Conservation (phyloP, 2,797 vertebrate species). For the Amazona ochrocephala region DNA sequence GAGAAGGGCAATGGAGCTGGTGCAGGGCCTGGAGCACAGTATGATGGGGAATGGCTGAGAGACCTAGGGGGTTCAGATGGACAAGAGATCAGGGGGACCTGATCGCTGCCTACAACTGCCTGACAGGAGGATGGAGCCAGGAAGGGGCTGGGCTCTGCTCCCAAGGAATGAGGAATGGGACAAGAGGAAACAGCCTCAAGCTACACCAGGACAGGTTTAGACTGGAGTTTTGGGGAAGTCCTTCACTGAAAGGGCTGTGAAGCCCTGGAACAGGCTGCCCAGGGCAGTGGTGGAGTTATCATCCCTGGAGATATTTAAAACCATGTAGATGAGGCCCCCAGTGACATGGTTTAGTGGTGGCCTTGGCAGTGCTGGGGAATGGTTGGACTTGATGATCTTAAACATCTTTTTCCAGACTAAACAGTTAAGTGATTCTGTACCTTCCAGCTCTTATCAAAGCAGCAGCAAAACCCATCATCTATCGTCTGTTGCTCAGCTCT, state of each 20-base stretch:
- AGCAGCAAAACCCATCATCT: not conserved
- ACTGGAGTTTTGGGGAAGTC: not conserved
- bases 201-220: not conserved
- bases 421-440: not conserved
- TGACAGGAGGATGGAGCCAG: not conserved
- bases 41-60: not conserved
- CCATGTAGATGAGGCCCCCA: fast-evolving
- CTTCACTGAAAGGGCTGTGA: fast-evolving
- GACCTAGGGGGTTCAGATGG: no score
- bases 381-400: not conserved
- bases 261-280: not conserved
- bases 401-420: not conserved
- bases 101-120: no score
- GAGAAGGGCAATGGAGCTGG: not conserved
- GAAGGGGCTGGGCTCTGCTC: not conserved
- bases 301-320: not conserved
- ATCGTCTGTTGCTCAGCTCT: not conserved
- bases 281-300: fast-evolving
- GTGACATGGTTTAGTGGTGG: fast-evolving
- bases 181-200: not conserved
- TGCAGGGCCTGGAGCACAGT: not conserved
- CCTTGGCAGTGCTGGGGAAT: not conserved
- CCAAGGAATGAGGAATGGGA: not conserved
- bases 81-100: no score
- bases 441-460: not conserved